Conservation (phyloP, 2,113 vertebrate species). For the Gobiocypris rarus region DNA sequence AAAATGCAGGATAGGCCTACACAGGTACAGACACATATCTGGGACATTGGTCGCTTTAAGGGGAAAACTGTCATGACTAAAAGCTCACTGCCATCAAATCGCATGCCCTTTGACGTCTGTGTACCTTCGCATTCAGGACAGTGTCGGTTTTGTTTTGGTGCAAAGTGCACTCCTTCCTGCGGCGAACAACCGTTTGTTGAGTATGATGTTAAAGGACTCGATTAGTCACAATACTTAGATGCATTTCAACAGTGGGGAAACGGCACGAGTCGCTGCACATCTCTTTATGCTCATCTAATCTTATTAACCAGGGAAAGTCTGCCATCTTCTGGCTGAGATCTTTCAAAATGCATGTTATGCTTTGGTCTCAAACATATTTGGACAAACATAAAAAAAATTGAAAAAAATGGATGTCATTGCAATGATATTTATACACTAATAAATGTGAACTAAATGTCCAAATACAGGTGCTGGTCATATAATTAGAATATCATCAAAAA, state of each 20-base stretch:
- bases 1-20: background rate
- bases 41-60: conserved; percentile 13
- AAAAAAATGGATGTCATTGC: background rate
- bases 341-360: background rate
- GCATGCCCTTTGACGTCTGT: conserved; percentile 8
- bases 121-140: conserved; percentile 43
- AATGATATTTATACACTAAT: background rate
- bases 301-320: background rate
- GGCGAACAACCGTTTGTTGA: background rate
- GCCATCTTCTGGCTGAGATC: conserved; percentile 7
- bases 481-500: too few relatives aligned
- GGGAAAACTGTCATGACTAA: conserved; percentile 21
- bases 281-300: background rate
- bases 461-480: too few relatives aligned
- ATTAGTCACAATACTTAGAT: conserved; percentile 14
- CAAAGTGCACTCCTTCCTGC: background rate
- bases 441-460: background rate
- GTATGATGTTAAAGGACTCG: background rate
- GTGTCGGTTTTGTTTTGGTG: background rate
- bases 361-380: background rate
- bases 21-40: conserved; percentile 31
- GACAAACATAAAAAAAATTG: background rate
- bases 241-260: background rate
- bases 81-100: conserved; percentile 13
- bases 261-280: background rate